Conservation (phyloP, 2,113 vertebrate genomes). For the Noctilio leporinus region DNA sequence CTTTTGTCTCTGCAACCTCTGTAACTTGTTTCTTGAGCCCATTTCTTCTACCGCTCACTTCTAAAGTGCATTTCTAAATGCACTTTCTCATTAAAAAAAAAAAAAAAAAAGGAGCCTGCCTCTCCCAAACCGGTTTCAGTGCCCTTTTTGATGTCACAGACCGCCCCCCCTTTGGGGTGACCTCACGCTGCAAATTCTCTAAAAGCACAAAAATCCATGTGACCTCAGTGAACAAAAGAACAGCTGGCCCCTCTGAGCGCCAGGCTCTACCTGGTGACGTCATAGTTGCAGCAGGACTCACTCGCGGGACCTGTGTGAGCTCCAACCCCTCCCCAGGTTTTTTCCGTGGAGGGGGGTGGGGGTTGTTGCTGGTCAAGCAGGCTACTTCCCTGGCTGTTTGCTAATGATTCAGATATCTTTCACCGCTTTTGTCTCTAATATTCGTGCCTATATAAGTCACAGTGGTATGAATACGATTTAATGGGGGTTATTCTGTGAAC, state of each 20-base stretch:
- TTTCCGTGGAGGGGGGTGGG: no score
- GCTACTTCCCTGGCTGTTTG: neutral
- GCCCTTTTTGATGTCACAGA: neutral
- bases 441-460: neutral
- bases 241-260: rapidly evolving
- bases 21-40: no score
- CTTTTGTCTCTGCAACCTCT: no score
- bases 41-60: no score
- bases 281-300: neutral
- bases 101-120: no score
- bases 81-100: no score
- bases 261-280: neutral
- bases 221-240: neutral
- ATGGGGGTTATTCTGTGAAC: neutral
- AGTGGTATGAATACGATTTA: neutral
- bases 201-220: neutral
- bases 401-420: neutral
- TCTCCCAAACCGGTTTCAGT: neutral
- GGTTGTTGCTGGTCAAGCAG: no score
- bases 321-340: neutral
- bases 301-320: neutral
- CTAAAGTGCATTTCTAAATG: no score
- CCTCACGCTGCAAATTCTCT: neutral
- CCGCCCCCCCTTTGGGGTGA: neutral
- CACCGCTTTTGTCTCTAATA: neutral